Evolutionary conservation across 2,888 invertebrate species (phyloP).

Genomic region (Trichogramma evanescens): DNA sequence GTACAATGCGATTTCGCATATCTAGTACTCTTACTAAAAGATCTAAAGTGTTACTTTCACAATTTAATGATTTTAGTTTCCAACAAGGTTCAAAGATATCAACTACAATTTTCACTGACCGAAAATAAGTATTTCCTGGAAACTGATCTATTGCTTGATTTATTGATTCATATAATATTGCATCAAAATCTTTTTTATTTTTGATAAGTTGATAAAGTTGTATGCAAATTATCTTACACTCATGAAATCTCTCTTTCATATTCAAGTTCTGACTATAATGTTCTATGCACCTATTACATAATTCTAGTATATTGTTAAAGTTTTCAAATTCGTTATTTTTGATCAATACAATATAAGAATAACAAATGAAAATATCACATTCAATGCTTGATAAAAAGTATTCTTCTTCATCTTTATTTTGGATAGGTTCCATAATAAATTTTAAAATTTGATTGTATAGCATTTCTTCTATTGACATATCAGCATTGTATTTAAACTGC

Average conservation of each 20-base stretch:
- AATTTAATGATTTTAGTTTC: slow-evolving; percentile 46
- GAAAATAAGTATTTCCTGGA: slow-evolving; percentile 56
- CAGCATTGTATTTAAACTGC: slow-evolving; percentile 1
- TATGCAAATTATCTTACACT: slow-evolving; percentile 41
- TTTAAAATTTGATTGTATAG: slow-evolving; percentile 18
- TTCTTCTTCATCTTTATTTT: slow-evolving; percentile 26
- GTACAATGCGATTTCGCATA: slow-evolving; percentile 33
- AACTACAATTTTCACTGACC: slow-evolving; percentile 50
- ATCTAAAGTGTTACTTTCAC: slow-evolving; percentile 31
- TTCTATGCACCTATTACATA: slow-evolving; percentile 33
- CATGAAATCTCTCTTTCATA: slow-evolving; percentile 47
- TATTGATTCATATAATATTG: slow-evolving; percentile 26
- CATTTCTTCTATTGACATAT: slow-evolving; percentile 13
- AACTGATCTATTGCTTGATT: slow-evolving; percentile 40
- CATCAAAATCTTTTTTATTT: slow-evolving; percentile 11
- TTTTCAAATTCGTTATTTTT: slow-evolving; percentile 23
- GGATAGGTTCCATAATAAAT: slow-evolving; percentile 29
- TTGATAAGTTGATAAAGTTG: slow-evolving; percentile 29
- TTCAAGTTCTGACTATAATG: slow-evolving; percentile 28
- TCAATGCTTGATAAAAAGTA: slow-evolving; percentile 50
- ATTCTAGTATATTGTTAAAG: slow-evolving; percentile 25
- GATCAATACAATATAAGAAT: slow-evolving; percentile 51
- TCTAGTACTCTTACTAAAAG: slow-evolving; percentile 37
- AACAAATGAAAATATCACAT: slow-evolving; percentile 52
- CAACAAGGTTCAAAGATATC: slow-evolving; percentile 52